Evolutionary conservation across 2,797 vertebrate genomes (phyloP), one percentile per base, ranked within the genome.

Genomic region (Agapornis canus): DNA sequence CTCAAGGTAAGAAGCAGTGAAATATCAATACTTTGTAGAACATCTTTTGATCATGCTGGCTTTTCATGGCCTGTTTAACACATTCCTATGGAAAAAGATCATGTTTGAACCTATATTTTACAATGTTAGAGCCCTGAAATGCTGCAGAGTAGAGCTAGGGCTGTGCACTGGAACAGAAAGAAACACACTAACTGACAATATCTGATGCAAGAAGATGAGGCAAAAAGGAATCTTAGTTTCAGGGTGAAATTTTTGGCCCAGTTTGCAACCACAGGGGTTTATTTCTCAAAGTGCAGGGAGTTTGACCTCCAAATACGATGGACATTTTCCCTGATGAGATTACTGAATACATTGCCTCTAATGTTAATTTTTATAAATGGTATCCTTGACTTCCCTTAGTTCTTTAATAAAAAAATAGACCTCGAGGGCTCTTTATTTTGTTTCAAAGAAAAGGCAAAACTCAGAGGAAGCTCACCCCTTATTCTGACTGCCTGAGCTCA

Each of bases 61-160:
- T 95, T 97, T 96, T 97, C 96, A 96, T 76, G 86, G 95, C 86
- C 96, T 96, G 92, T 94, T 96, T 97, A 95, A 95, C 82, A 91
- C 95, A 95, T 97, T 97, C 96, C 94, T 92, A 96, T 91, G 76
- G 94, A 94, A 97, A 97, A 93, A 92, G 73, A 96, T 88, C 10
- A 0, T 88, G 83, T 92, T 61, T 52, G 82, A 90, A 54, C 72
- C 86, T 80, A 32, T 82, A 27, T 93, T 96, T 95, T 93, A 89
- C 92, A 61, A 78, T 54, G 87, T 70, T 84, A 63, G 72, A 84
- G 77, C 70, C 54, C 68, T 87, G 69, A 97, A 96, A 97, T 0
- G 82, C 93, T 88, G 81, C 92, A 92, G 84, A 90, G 95, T 31
- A 82, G 94, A 96, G 96, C 95, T 90, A 94, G 79, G 60, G 87